Evolutionary conservation across 2,113 vertebrate genomes (phyloP).

Genomic region (Brachyhypopomus occidentalis): DNA sequence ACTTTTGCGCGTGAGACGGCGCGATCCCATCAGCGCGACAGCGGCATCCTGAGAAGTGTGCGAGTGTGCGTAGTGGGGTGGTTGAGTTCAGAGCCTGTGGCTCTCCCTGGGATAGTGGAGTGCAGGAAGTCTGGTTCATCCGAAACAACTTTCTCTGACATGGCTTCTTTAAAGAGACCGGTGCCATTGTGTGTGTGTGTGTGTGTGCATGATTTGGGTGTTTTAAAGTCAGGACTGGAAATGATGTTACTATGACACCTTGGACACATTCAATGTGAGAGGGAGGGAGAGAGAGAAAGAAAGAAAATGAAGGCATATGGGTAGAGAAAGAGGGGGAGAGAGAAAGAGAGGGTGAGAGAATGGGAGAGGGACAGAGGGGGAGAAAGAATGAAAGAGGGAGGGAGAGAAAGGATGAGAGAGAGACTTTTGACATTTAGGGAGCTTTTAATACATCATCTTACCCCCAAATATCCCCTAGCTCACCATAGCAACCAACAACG

Average conservation of each 20-base stretch:
- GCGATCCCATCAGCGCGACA: neutral
- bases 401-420: no score
- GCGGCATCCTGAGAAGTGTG: neutral
- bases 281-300: constrained; percentile 28
- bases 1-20: neutral
- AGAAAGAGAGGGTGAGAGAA: neutral
- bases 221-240: constrained; percentile 44
- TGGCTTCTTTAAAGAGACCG: constrained; percentile 50
- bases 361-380: no score
- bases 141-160: constrained; percentile 55
- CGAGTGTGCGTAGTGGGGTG: neutral
- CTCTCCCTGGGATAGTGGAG: constrained; percentile 10
- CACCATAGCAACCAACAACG: no score
- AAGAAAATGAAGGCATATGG: no score
- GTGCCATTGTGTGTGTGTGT: constrained; percentile 11
- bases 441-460: no score
- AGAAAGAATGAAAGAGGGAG: no score
- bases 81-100: neutral
- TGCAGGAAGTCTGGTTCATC: constrained; percentile 29
- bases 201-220: constrained; percentile 7
- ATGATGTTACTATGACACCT: constrained; percentile 59
- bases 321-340: neutral
- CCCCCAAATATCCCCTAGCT: no score
- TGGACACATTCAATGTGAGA: constrained; percentile 52
- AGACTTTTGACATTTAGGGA: no score